Conservation (phyloP, 2,888 invertebrate genomes). For the Patella ulyssiponensis region DNA sequence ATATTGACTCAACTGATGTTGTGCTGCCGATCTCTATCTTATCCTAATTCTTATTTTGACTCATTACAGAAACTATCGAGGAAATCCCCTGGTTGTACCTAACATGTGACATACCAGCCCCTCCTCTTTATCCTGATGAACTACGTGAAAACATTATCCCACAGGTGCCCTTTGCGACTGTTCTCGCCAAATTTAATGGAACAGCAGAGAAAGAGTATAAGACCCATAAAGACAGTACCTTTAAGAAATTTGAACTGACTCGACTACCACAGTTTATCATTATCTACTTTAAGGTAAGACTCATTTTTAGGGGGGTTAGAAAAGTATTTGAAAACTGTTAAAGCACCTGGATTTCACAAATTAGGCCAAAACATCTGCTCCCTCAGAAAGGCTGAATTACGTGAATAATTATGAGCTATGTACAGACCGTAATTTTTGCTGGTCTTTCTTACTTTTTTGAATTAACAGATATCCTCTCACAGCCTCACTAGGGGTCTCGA, state of each 20-base stretch:
- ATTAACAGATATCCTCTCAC: no score
- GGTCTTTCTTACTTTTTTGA: no score
- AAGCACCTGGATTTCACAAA: not conserved
- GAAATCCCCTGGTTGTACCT: slow-evolving; percentile 96
- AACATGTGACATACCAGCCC: slow-evolving; percentile 97
- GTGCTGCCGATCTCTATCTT: no score
- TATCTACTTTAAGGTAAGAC: slow-evolving; percentile 86
- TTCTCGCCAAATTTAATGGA: slow-evolving; percentile 97
- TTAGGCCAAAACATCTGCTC: not conserved
- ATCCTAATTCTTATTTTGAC: not conserved
- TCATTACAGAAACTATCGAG: slow-evolving; percentile 75
- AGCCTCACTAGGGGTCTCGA: no score
- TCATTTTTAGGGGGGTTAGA: not conserved
- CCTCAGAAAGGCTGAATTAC: no score
- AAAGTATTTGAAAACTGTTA: not conserved
- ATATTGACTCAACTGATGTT: no score
- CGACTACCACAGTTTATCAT: slow-evolving; percentile 94
- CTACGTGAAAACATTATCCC: slow-evolving; percentile 99
- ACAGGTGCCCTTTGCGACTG: slow-evolving; percentile 93
- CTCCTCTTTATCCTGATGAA: slow-evolving; percentile 95
- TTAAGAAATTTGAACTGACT: slow-evolving; percentile 97
- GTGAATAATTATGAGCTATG: no score
- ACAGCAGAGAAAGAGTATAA: slow-evolving; percentile 97
- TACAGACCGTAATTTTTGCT: no score
- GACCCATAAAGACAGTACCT: slow-evolving; percentile 98